A percentile compares a stretch with the other conserved stretches of the same genome.
Conservation (phyloP, 2,888 invertebrate genomes). For the Chymomyza fuscimana region DNA sequence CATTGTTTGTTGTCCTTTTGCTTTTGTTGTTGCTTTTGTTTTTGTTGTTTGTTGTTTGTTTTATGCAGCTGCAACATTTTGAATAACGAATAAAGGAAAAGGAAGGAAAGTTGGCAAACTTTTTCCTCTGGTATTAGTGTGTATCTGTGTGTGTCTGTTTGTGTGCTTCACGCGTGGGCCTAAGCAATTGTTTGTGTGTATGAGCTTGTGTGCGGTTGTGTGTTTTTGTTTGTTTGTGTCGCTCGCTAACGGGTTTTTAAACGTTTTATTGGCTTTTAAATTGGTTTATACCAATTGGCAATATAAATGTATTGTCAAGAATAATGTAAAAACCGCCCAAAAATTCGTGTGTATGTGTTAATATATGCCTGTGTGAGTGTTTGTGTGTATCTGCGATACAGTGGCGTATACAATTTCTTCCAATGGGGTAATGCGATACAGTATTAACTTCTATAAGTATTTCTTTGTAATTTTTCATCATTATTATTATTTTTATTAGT, state of each 20-base stretch:
- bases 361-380: conserved; percentile 4
- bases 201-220: neutral
- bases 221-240: neutral
- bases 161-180: conserved; percentile 1
- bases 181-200: neutral
- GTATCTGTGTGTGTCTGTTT: neutral
- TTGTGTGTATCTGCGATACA: neutral
- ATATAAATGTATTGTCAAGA: neutral
- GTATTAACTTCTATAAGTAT: too few species aligned
- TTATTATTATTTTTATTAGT: too few species aligned
- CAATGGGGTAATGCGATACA: too few species aligned
- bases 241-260: conserved; percentile 52
- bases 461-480: too few species aligned
- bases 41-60: neutral
- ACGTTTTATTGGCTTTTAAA: conserved; percentile 65
- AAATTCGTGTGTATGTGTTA: conserved; percentile 23
- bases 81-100: neutral
- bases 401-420: too few species aligned
- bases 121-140: neutral
- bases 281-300: conserved; percentile 40
- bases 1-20: conserved; percentile 7
- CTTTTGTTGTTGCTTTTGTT: neutral
- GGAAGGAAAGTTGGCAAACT: neutral
- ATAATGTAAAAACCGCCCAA: conserved; percentile 29
- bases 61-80: conserved; percentile 2